Percentiles rank a stretch among this genome's conserved stretches.
Conservation (phyloP, 2,797 vertebrate genomes). For the Huso huso region DNA sequence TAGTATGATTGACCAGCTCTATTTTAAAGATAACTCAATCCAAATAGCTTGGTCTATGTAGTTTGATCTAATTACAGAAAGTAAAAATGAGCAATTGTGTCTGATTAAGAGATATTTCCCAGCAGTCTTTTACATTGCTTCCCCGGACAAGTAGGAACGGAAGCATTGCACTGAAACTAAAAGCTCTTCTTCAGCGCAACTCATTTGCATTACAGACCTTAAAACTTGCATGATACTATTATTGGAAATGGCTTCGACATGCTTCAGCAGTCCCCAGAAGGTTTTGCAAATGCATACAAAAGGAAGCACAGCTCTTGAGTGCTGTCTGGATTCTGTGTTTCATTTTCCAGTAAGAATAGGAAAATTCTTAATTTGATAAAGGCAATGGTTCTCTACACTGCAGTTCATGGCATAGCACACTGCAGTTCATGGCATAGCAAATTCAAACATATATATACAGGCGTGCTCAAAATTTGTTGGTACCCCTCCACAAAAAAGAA, state of each 20-base stretch:
- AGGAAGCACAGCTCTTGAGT: neutral
- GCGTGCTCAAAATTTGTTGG: too few species aligned
- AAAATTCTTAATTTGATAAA: neutral
- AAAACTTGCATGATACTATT: slow-evolving; percentile 1
- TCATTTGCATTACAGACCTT: neutral
- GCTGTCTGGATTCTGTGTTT: slow-evolving; percentile 3
- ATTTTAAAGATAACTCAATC: too few species aligned
- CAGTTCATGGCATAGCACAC: neutral
- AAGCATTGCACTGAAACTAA: slow-evolving; percentile 4
- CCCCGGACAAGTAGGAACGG: neutral
- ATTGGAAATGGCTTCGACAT: neutral
- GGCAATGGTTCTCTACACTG: slow-evolving; percentile 1
- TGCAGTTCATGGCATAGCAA: slow-evolving; percentile 7
- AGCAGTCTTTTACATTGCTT: neutral
- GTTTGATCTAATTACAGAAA: too few species aligned
- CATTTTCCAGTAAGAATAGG: neutral
- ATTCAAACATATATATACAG: too few species aligned
- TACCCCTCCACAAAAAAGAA: too few species aligned
- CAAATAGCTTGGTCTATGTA: too few species aligned
- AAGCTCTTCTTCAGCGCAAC: neutral
- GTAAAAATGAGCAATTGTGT: too few species aligned
- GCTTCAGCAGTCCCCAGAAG: neutral
- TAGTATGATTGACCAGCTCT: too few species aligned
- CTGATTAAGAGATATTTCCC: slow-evolving; percentile 1
- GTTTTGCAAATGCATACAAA: slow-evolving; percentile 2